Percentiles rank a stretch among this genome's conserved stretches.
Conservation (phyloP, 2,888 invertebrate species). For the Ypsolopha scabrella region DNA sequence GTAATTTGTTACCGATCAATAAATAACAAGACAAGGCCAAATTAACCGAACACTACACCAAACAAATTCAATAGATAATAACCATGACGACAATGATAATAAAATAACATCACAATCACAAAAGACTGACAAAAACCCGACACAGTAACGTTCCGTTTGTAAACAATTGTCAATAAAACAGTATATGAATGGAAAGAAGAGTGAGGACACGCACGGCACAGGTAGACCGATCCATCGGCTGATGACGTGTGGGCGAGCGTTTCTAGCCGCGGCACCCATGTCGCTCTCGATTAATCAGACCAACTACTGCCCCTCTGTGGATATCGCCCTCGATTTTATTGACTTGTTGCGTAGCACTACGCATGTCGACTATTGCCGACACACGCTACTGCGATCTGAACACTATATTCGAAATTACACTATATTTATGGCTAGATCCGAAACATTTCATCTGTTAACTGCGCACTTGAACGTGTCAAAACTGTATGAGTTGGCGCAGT, state of each 20-base stretch:
- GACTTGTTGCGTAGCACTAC: conserved; percentile 49
- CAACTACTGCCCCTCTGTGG: conserved; percentile 35
- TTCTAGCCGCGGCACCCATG: conserved; percentile 63
- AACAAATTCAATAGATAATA: too few species aligned
- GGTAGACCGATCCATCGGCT: conserved; percentile 63
- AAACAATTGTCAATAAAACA: not conserved
- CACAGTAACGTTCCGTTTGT: not conserved
- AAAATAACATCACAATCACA: too few species aligned
- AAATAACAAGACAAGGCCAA: too few species aligned
- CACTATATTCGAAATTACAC: conserved; percentile 30
- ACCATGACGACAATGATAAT: too few species aligned
- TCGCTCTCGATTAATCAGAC: conserved; percentile 43
- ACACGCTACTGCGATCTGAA: conserved; percentile 42
- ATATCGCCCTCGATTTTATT: conserved; percentile 52
- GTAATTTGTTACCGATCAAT: too few species aligned
- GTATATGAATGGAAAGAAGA: not conserved
- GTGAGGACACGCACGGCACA: conserved; percentile 42
- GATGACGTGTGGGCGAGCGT: conserved; percentile 62
- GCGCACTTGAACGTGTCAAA: not conserved
- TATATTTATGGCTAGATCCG: conserved; percentile 28
- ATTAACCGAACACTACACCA: too few species aligned
- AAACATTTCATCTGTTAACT: conserved; percentile 33
- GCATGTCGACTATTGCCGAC: conserved; percentile 22
- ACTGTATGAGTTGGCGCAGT: conserved; percentile 3
- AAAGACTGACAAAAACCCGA: too few species aligned